phyloP scores from a whole-genome alignment of 1,140 invertebrate genomes.

The Pseudoatta argentina region DNA sequence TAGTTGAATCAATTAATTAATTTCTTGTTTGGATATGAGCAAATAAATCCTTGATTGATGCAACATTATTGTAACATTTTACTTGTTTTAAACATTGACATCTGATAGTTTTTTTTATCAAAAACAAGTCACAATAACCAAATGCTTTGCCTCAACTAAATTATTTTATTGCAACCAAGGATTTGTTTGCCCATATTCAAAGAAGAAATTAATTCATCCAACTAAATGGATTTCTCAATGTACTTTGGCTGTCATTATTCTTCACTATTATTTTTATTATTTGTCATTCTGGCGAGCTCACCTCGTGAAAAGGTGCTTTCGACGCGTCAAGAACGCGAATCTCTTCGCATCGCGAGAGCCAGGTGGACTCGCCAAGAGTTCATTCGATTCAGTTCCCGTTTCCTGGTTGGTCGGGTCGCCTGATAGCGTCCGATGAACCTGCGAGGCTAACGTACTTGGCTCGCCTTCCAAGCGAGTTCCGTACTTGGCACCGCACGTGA shows the following conservation, averaged over 20 bases:
- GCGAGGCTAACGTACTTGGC: constrained; percentile 84
- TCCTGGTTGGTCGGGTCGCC: constrained; percentile 55
- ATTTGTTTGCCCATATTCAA: no score
- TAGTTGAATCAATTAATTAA: no score
- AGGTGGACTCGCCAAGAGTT: not conserved
- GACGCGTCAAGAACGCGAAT: not conserved
- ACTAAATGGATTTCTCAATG: no score
- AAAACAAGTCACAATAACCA: no score
- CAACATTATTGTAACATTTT: no score
- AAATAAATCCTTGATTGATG: no score
- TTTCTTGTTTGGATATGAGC: no score
- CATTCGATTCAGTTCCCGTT: constrained; percentile 45
- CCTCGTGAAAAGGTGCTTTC: not conserved
- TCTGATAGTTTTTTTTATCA: no score
- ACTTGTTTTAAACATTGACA: no score
- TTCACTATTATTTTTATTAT: not conserved
- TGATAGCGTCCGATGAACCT: constrained; percentile 84
- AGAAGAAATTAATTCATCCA: no score
- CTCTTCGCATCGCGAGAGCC: not conserved
- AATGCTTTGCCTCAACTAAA: no score
- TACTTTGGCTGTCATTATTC: not conserved
- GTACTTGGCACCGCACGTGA: constrained; percentile 83
- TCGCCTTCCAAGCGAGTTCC: constrained; percentile 67
- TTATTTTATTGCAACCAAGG: no score
- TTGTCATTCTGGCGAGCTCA: not conserved